A percentile compares a stretch with the other conserved stretches of the same genome.
Conservation (phyloP, 2,797 vertebrate genomes). For the Microctenopoma stevenorrisi region DNA sequence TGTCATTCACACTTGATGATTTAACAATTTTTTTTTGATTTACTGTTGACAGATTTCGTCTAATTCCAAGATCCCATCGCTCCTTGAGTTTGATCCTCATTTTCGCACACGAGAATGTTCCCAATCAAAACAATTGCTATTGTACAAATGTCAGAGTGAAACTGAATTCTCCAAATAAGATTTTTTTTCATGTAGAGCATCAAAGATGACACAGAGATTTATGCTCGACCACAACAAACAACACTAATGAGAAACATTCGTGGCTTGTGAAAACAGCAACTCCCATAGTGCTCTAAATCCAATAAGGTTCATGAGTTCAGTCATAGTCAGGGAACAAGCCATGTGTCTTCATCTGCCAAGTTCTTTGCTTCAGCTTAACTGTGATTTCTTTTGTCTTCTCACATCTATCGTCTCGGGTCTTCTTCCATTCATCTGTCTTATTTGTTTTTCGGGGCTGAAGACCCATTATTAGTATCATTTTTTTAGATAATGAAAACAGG, state of each 20-base stretch:
- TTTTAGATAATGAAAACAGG: constrained; percentile 37
- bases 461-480: constrained; percentile 2
- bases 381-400: background rate
- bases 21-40: constrained; percentile 36
- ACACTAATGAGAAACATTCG: constrained; percentile 69
- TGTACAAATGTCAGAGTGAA: constrained; percentile 54
- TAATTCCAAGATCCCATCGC: constrained; percentile 20
- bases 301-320: constrained; percentile 46
- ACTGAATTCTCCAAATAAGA: constrained; percentile 44
- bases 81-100: constrained; percentile 17
- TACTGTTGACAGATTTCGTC: constrained; percentile 16
- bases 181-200: constrained; percentile 35
- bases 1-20: constrained; percentile 11
- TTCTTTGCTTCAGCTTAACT: constrained; percentile 19
- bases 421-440: constrained; percentile 7
- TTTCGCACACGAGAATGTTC: constrained; percentile 21
- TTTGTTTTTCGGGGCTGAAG: constrained; percentile 11
- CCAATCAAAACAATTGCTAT: constrained; percentile 53
- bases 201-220: constrained; percentile 62
- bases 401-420: constrained; percentile 9
- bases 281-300: constrained; percentile 40
- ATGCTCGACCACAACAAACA: constrained; percentile 63
- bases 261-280: constrained; percentile 46
- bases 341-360: constrained; percentile 48
- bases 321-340: constrained; percentile 29